These are phyloP conservation scores for Ichneumoninae sp. DNA, from an alignment of 2,888 invertebrate genomes.

Conservation along the genomic window DNA sequence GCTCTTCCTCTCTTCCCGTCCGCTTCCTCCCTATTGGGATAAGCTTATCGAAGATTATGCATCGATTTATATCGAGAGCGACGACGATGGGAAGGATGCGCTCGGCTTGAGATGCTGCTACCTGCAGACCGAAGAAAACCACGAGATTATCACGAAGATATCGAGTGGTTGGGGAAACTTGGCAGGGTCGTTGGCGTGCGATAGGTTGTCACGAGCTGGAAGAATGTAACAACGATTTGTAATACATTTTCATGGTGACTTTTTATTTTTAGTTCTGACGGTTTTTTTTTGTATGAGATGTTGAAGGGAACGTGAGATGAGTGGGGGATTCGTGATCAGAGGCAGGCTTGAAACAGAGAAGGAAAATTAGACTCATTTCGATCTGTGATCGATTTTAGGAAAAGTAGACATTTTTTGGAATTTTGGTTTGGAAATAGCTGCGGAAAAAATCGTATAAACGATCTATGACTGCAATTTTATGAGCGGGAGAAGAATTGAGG, in stretches of 20 bases:
- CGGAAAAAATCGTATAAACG: too few relatives aligned
- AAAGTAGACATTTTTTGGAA: too few relatives aligned
- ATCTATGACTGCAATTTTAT: too few relatives aligned
- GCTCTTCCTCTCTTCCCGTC: background rate
- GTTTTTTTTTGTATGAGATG: background rate
- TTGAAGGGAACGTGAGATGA: background rate
- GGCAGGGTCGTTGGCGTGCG: background rate
- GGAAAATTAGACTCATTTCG: background rate
- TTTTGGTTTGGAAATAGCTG: too few relatives aligned
- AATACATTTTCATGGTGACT: background rate
- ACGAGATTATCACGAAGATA: background rate
- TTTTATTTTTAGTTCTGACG: background rate
- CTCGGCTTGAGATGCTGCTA: background rate
- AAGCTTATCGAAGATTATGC: background rate
- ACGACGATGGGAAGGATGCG: slow-evolving; percentile 2
- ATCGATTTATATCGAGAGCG: slow-evolving; percentile 8
- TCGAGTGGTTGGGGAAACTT: background rate
- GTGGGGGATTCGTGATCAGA: background rate
- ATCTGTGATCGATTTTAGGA: too few relatives aligned
- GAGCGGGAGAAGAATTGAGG: background rate
- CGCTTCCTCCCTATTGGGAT: background rate
- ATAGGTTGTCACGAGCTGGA: too few relatives aligned
- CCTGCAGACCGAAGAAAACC: background rate
- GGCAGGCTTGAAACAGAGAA: background rate
- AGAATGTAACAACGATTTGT: background rate